A percentile compares a stretch with the other conserved stretches of the same genome.
phyloP scores from a whole-genome alignment of 2,113 vertebrate genomes.

The Hystrix brachyura region DNA sequence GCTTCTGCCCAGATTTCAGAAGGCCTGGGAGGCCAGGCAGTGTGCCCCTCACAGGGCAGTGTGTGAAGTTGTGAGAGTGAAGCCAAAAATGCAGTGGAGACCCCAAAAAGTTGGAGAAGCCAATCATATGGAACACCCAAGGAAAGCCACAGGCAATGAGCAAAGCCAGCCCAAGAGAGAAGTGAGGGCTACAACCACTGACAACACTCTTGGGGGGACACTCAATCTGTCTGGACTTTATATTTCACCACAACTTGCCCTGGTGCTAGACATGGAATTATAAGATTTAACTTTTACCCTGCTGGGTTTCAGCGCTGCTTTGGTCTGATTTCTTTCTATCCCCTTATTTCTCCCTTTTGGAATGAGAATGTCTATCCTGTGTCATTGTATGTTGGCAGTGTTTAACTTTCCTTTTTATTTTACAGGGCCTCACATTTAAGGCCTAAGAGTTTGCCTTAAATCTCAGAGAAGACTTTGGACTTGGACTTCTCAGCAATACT shows the following conservation, averaged over 20 bases:
- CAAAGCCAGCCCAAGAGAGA: background rate
- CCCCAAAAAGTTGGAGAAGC: background rate
- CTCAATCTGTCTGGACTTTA: background rate
- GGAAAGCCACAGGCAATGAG: background rate
- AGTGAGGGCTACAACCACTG: background rate
- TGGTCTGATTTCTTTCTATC: background rate
- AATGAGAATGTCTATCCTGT: background rate
- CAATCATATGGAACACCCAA: background rate
- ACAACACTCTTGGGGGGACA: too few relatives aligned
- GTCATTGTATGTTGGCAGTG: background rate
- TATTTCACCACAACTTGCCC: background rate
- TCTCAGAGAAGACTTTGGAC: background rate
- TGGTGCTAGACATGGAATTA: background rate
- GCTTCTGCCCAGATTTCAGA: background rate
- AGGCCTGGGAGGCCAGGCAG: background rate
- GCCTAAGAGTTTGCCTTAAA: background rate
- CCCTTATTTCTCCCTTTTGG: background rate
- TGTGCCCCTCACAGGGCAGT: background rate
- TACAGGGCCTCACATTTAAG: background rate
- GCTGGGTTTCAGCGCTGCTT: background rate
- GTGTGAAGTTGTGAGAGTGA: background rate
- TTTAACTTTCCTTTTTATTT: background rate
- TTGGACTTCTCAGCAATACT: background rate
- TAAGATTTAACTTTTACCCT: background rate
- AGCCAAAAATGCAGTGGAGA: background rate